Conservation (phyloP, 1,140 invertebrate genomes). For the Akabosia matsudoensis region DNA sequence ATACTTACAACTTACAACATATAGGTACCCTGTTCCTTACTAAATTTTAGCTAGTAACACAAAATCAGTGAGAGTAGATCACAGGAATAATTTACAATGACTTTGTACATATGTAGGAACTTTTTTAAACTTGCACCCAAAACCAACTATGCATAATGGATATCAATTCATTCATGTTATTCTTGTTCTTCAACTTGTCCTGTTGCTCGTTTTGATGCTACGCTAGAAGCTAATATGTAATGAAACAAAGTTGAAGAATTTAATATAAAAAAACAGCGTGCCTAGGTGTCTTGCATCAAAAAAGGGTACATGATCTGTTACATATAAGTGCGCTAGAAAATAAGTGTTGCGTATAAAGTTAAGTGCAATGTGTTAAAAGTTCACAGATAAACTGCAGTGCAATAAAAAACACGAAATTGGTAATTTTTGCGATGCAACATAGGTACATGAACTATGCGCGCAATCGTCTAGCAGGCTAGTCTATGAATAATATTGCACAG, state of each 20-base stretch:
- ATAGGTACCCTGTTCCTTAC: neutral
- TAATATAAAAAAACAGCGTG: too few relatives aligned
- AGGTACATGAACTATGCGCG: too few relatives aligned
- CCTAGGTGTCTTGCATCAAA: too few relatives aligned
- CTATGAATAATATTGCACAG: too few relatives aligned
- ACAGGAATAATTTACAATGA: neutral
- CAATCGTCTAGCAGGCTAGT: too few relatives aligned
- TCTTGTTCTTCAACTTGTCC: neutral
- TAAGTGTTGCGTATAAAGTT: conserved; percentile 3
- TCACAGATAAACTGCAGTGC: neutral
- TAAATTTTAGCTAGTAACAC: neutral
- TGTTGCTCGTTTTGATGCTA: neutral
- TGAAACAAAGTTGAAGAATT: neutral
- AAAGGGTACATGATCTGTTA: too few relatives aligned
- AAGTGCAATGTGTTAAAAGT: neutral
- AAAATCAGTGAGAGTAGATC: neutral
- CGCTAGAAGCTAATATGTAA: neutral
- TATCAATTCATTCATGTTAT: conserved; percentile 3
- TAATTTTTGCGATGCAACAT: too few relatives aligned
- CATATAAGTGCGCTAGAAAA: conserved; percentile 12
- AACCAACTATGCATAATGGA: neutral
- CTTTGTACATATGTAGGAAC: too few relatives aligned
- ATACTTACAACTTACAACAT: neutral
- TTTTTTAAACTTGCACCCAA: neutral
- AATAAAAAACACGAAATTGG: neutral